A percentile compares a stretch with the other conserved stretches of the same genome.
Evolutionary conservation across 2,888 invertebrate species (phyloP).

Genomic region (Sarcophaga rosellei): DNA sequence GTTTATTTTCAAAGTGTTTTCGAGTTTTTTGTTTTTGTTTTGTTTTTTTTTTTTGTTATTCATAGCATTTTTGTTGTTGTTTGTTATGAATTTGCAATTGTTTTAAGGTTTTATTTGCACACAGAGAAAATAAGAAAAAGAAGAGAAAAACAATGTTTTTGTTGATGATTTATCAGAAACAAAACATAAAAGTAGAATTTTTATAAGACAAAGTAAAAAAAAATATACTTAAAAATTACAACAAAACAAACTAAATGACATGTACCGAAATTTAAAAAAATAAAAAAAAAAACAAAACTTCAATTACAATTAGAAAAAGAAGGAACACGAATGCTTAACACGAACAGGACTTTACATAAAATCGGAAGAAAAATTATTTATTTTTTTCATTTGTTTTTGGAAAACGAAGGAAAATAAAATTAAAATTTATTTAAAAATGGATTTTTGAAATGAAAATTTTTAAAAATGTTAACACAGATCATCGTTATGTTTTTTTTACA

Average conservation of each 20-base stretch:
- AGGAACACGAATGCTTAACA: slow-evolving; percentile 35
- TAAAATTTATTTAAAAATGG: too few relatives aligned
- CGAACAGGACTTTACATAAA: slow-evolving; percentile 3
- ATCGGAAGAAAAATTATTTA: too few relatives aligned
- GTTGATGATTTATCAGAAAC: slow-evolving; percentile 81
- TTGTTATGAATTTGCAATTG: slow-evolving; percentile 21
- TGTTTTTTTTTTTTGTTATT: slow-evolving; percentile 61
- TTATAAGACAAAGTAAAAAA: slow-evolving; percentile 46
- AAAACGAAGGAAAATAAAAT: too few relatives aligned
- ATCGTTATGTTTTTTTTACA: too few relatives aligned
- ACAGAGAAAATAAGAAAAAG: slow-evolving; percentile 80
- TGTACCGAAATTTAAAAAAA: slow-evolving; percentile 51
- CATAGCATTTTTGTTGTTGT: slow-evolving; percentile 35
- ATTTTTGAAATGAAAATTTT: too few relatives aligned
- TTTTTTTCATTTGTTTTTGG: too few relatives aligned
- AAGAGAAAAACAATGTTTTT: slow-evolving; percentile 81
- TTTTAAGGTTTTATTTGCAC: slow-evolving; percentile 71
- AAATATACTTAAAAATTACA: slow-evolving; percentile 60
- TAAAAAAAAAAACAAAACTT: slow-evolving; percentile 6
- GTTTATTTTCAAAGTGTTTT: slow-evolving; percentile 58
- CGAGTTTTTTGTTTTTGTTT: slow-evolving; percentile 59
- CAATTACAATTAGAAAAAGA: background rate
- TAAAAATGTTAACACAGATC: too few relatives aligned
- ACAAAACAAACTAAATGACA: slow-evolving; percentile 53
- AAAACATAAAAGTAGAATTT: slow-evolving; percentile 71